phyloP scores from a whole-genome alignment of 1,140 invertebrate species.

The Hypsibius dujardini region DNA sequence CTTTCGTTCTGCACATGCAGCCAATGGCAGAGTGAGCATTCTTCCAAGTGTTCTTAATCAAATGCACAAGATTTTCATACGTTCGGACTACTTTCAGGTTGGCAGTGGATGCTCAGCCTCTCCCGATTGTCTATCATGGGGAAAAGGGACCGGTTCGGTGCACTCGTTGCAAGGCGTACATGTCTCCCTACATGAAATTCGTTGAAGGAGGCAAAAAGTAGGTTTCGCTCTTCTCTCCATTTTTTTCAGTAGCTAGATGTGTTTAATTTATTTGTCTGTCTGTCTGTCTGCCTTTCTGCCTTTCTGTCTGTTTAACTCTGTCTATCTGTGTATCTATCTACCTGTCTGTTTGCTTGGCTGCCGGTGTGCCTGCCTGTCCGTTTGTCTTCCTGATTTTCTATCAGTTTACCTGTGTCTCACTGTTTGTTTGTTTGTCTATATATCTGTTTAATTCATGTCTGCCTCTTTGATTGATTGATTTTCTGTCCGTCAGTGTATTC shows the following conservation, averaged over 20 bases:
- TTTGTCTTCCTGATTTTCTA: neutral
- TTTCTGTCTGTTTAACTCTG: too few relatives aligned
- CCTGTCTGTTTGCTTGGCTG: too few relatives aligned
- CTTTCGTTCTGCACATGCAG: constrained; percentile 44
- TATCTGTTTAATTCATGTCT: too few relatives aligned
- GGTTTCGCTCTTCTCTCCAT: too few relatives aligned
- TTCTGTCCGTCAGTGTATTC: too few relatives aligned
- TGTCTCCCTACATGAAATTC: constrained; percentile 97
- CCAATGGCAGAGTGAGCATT: constrained; percentile 16
- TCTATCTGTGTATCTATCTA: too few relatives aligned
- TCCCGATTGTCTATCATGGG: constrained; percentile 69
- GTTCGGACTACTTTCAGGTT: neutral
- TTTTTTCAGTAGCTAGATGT: too few relatives aligned
- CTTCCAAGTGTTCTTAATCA: neutral
- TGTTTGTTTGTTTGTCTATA: too few relatives aligned
- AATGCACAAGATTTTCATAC: constrained; percentile 10
- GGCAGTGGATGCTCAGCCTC: constrained; percentile 43
- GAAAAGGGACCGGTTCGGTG: constrained; percentile 84
- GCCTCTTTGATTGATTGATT: neutral
- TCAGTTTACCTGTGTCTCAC: too few relatives aligned
- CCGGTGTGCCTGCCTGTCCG: too few relatives aligned
- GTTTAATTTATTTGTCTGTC: too few relatives aligned
- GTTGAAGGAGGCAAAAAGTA: constrained; percentile 68
- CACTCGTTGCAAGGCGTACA: constrained; percentile 93
- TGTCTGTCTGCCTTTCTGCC: too few relatives aligned